phyloP scores from a whole-genome alignment of 23 tunicate genomes.

The Phallusia fumigata region DNA sequence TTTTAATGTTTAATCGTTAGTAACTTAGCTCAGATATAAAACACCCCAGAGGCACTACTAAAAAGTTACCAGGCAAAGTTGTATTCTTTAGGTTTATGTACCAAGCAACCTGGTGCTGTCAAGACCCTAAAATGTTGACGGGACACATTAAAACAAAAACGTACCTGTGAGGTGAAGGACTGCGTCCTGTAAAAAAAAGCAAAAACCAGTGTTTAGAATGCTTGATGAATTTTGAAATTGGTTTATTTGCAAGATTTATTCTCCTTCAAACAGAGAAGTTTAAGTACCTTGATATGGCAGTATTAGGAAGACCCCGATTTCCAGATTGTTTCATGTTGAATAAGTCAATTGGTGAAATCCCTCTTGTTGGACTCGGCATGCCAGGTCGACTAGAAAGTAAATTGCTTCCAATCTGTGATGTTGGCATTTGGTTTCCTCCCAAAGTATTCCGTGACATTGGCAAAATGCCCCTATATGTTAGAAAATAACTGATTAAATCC shows the following conservation, averaged over 20 bases:
- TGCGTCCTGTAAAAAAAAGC: conserved; percentile 60
- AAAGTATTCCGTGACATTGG: conserved; percentile 62
- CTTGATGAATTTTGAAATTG: background rate
- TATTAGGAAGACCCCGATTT: conserved; percentile 16
- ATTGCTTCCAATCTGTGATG: conserved; percentile 45
- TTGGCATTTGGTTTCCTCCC: conserved; percentile 30
- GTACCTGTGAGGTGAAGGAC: conserved; percentile 73
- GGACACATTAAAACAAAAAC: background rate
- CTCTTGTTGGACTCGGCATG: conserved; percentile 79
- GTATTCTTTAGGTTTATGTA: no score
- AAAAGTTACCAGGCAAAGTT: no score
- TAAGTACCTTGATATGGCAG: conserved; percentile 50
- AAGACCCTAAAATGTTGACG: no score
- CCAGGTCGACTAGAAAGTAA: conserved; percentile 48
- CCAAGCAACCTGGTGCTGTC: no score
- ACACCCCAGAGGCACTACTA: no score
- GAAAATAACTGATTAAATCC: background rate
- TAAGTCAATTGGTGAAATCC: conserved; percentile 66
- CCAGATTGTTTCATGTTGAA: conserved; percentile 59
- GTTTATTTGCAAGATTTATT: background rate
- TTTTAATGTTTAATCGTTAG: no score
- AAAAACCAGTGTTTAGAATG: background rate
- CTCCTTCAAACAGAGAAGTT: background rate
- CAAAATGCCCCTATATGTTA: conserved; percentile 53
- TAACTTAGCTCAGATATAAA: no score